phyloP scores from a whole-genome alignment of 2,888 invertebrate species.

The Eupelmus urozonus region DNA sequence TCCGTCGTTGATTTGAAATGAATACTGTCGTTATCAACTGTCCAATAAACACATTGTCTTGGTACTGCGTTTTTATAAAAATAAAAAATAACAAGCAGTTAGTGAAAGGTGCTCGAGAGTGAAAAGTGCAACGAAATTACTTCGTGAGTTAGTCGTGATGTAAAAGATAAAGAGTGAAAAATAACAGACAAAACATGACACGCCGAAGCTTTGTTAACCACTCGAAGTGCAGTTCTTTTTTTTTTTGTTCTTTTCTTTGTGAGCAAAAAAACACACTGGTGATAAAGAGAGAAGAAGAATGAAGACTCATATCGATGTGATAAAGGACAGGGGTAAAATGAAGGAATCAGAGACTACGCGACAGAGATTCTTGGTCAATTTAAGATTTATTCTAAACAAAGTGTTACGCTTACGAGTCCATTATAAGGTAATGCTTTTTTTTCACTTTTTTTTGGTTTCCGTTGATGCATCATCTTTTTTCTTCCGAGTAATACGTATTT shows the following conservation, averaged over 20 bases:
- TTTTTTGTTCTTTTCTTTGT: constrained; percentile 14
- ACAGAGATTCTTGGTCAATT: constrained; percentile 73
- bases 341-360: constrained; percentile 57
- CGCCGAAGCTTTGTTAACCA: constrained; percentile 4
- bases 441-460: constrained; percentile 63
- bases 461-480: constrained; percentile 59
- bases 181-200: constrained; percentile 24
- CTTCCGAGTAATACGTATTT: constrained; percentile 69
- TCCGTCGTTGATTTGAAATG: constrained; percentile 33
- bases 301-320: background rate
- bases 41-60: constrained; percentile 45
- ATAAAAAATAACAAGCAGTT: constrained; percentile 59
- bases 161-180: background rate
- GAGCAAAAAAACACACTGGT: constrained; percentile 39
- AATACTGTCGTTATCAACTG: constrained; percentile 41
- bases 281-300: constrained; percentile 41
- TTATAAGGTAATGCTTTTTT: constrained; percentile 67
- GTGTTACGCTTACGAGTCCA: constrained; percentile 74
- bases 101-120: constrained; percentile 52
- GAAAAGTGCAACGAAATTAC: constrained; percentile 28
- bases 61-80: constrained; percentile 60
- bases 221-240: constrained; percentile 27
- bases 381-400: constrained; percentile 77
- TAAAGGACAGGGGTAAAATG: constrained; percentile 39
- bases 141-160: background rate